Evolutionary conservation across 2,113 vertebrate genomes (phyloP).

Genomic region (Daubentonia madagascariensis): DNA sequence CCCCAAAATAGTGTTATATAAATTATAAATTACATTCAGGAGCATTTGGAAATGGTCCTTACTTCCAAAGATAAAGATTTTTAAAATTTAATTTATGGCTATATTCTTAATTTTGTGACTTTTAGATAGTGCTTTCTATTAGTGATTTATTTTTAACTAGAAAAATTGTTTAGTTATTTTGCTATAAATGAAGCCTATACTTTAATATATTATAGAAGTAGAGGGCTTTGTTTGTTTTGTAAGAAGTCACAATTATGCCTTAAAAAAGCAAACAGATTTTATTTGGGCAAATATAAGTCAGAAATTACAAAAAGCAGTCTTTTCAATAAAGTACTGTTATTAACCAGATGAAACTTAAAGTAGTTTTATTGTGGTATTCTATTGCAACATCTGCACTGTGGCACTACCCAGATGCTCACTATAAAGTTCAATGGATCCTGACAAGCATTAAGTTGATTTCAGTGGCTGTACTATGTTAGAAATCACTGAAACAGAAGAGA

Average conservation of each 20-base stretch:
- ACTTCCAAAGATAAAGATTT: slow-evolving; percentile 25
- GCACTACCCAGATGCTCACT: background rate
- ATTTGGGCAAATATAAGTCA: slow-evolving; percentile 50
- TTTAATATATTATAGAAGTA: background rate
- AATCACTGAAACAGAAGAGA: slow-evolving; percentile 41
- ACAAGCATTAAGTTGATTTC: slow-evolving; percentile 34
- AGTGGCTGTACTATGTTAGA: slow-evolving; percentile 2
- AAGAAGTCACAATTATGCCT: background rate
- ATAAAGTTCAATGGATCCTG: slow-evolving; percentile 31
- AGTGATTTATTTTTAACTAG: slow-evolving; percentile 8
- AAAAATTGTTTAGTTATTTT: slow-evolving; percentile 8
- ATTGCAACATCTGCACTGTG: background rate
- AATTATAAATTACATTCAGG: slow-evolving; percentile 5
- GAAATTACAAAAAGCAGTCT: slow-evolving; percentile 41
- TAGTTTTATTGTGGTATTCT: background rate
- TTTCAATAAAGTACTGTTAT: slow-evolving; percentile 35
- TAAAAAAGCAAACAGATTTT: slow-evolving; percentile 43
- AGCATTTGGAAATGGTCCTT: background rate
- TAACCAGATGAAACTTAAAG: slow-evolving; percentile 31
- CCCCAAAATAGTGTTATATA: background rate
- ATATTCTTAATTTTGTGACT: slow-evolving; percentile 21
- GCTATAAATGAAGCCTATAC: background rate
- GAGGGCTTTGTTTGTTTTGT: slow-evolving; percentile 42
- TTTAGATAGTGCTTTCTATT: background rate
- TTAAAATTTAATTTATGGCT: slow-evolving; percentile 1